Conservation (phyloP, 1,140 invertebrate genomes). For the Oscheius sp. region DNA sequence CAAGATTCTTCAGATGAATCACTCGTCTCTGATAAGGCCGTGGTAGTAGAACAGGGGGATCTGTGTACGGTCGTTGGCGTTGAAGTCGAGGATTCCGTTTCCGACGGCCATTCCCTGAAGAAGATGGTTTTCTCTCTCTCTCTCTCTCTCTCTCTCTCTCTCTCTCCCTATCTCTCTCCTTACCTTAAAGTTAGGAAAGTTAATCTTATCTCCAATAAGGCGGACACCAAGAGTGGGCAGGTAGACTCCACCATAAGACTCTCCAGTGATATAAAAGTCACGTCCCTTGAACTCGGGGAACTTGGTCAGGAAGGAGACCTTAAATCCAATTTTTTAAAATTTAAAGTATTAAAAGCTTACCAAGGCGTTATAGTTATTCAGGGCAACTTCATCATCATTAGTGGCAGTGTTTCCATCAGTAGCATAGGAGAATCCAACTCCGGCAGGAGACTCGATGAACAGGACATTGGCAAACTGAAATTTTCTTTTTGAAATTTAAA, state of each 20-base stretch:
- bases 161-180: background rate
- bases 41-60: conserved; percentile 31
- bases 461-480: conserved; percentile 75
- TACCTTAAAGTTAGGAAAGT: conserved; percentile 32
- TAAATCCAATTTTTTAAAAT: conserved; percentile 64
- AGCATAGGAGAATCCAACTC: conserved; percentile 66
- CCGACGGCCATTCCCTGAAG: conserved; percentile 38
- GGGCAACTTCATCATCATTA: conserved; percentile 62
- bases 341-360: conserved; percentile 63
- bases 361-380: conserved; percentile 29
- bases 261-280: conserved; percentile 63
- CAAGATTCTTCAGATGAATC: conserved; percentile 35
- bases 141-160: background rate
- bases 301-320: conserved; percentile 63
- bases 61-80: conserved; percentile 16
- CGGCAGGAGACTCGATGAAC: conserved; percentile 66
- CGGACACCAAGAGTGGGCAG: conserved; percentile 63
- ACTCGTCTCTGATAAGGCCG: conserved; percentile 29
- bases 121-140: background rate
- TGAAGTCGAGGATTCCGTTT: conserved; percentile 31
- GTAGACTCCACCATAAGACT: conserved; percentile 63
- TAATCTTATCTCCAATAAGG: conserved; percentile 51
- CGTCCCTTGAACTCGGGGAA: conserved; percentile 64
- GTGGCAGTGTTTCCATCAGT: conserved; percentile 61
- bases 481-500: too few relatives aligned